These are phyloP conservation scores for Mimachlamys varia DNA, from an alignment of 2,888 invertebrate species.

Conservation along the genomic window DNA sequence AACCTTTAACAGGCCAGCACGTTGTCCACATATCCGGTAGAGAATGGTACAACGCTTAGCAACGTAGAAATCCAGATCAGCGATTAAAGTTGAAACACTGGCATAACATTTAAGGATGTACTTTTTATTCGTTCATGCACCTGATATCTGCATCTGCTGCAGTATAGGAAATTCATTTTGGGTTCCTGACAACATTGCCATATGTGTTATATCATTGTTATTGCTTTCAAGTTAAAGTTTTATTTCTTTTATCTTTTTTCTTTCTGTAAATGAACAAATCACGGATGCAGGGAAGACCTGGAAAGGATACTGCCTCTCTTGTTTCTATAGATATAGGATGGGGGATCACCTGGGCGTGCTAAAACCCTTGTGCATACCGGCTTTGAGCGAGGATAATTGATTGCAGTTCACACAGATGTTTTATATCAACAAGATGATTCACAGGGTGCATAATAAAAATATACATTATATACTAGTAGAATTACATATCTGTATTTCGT, in stretches of 20 bases:
- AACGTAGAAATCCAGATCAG: no score
- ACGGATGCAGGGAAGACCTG: not conserved
- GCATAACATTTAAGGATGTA: not conserved
- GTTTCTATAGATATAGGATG: not conserved
- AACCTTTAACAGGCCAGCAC: no score
- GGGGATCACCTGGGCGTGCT: not conserved
- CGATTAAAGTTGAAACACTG: no score
- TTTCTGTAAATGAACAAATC: not conserved
- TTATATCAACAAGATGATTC: not conserved
- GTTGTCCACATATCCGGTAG: no score
- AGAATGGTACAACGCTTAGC: no score
- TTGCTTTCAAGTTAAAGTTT: conserved; percentile 6
- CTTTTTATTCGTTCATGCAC: not conserved
- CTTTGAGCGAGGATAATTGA: conserved; percentile 1
- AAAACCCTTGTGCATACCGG: not conserved
- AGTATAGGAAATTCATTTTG: not conserved
- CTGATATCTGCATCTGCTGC: not conserved
- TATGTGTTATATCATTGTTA: conserved; percentile 31
- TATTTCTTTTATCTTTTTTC: conserved; percentile 9
- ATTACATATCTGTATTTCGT: not conserved
- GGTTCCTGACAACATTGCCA: not conserved
- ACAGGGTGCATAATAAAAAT: conserved; percentile 3
- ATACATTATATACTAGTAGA: not conserved
- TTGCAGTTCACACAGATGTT: conserved; percentile 31
- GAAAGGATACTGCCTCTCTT: not conserved